Evolutionary conservation across 92 coral and sea anemone genomes (phyloP).

Genomic region (Parazoanthus darwini): DNA sequence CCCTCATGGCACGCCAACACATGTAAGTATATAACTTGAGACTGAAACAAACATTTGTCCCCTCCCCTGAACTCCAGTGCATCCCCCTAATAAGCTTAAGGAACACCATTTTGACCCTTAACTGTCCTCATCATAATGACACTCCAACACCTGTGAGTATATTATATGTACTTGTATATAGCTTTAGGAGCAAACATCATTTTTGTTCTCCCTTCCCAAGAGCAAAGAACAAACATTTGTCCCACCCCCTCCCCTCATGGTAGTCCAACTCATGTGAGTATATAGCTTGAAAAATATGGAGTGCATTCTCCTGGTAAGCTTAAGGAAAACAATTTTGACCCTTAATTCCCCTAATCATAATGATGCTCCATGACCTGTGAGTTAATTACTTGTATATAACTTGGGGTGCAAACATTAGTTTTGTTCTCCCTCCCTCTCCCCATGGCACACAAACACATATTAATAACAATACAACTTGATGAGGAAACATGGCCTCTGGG

Average conservation of each 20-base stretch:
- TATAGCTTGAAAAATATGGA: no score
- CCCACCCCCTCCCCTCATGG: conserved; percentile 93
- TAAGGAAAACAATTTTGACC: no score
- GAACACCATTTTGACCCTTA: conserved; percentile 71
- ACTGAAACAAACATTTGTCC: conserved; percentile 60
- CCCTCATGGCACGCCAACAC: conserved; percentile 83
- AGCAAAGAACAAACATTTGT: conserved; percentile 66
- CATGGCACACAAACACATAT: conserved; percentile 74
- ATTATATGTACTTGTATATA: no score
- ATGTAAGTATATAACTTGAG: conserved; percentile 60
- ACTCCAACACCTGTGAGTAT: conserved; percentile 74
- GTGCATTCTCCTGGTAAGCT: no score
- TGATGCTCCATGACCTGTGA: no score
- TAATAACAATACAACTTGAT: conserved; percentile 39
- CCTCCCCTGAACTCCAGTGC: conserved; percentile 68
- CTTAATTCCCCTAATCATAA: no score
- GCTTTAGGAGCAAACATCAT: conserved; percentile 54
- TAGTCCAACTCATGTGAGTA: conserved; percentile 47
- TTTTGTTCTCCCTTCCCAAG: no score
- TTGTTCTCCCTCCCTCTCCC: conserved; percentile 79
- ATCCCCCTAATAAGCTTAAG: conserved; percentile 50
- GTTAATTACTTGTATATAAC: background rate
- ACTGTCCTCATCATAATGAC: conserved; percentile 78
- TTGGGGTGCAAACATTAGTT: conserved; percentile 57
- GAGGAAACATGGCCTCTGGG: conserved; percentile 5